Evolutionary conservation across 1,140 invertebrate genomes (phyloP).

Genomic region (Drosophila nigrodunni): DNA sequence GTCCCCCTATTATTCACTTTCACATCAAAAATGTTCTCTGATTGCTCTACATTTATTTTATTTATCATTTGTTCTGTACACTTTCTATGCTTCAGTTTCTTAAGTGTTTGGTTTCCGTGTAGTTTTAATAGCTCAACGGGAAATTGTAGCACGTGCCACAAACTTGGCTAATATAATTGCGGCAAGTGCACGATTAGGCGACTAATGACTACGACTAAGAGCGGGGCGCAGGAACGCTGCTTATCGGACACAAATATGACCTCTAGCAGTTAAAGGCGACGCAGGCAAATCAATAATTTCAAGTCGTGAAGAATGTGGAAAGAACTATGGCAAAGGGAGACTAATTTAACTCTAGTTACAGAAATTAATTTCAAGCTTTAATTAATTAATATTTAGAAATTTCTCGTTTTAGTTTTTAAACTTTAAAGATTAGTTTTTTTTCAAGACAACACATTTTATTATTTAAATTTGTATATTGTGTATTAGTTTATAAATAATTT

Average conservation of each 20-base stretch:
- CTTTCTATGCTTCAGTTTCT: conserved; percentile 40
- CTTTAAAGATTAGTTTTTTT: too few species aligned
- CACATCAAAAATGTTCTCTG: background rate
- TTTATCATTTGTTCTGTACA: conserved; percentile 9
- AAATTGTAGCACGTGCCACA: conserved; percentile 21
- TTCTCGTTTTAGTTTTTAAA: too few species aligned
- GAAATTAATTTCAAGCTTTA: too few species aligned
- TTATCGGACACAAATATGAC: background rate
- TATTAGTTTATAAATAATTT: too few species aligned
- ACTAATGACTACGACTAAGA: background rate
- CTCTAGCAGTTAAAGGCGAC: background rate
- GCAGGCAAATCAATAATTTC: background rate
- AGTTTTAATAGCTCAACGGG: conserved; percentile 7
- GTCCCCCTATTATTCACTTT: background rate
- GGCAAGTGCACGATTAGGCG: conserved; percentile 13
- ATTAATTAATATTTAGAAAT: too few species aligned
- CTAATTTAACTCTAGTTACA: too few species aligned
- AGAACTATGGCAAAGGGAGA: too few species aligned
- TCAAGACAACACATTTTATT: too few species aligned
- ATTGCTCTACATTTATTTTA: conserved; percentile 16
- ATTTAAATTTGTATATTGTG: too few species aligned
- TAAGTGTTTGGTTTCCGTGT: conserved; percentile 43
- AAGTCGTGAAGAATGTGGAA: too few species aligned
- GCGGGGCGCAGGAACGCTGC: background rate
- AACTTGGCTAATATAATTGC: conserved; percentile 10